Percentiles rank a stretch among this genome's conserved stretches.
phyloP scores from a whole-genome alignment of 2,888 invertebrate genomes.

The Quadriops clusia region DNA sequence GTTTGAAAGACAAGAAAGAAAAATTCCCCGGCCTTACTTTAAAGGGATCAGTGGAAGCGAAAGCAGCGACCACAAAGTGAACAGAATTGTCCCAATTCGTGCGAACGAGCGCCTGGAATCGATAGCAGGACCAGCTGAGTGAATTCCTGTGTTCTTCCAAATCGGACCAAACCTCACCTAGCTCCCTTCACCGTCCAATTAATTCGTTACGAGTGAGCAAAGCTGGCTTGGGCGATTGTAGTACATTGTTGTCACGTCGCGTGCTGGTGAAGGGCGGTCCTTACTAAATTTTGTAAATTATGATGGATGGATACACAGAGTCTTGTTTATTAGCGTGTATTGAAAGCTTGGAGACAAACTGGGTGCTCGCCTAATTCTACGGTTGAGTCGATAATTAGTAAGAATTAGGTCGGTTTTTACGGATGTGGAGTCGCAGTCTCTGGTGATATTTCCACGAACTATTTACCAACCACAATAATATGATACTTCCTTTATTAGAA shows the following conservation, averaged over 20 bases:
- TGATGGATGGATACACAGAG: conserved; percentile 21
- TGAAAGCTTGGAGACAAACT: conserved; percentile 14
- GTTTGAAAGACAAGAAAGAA: too few relatives aligned
- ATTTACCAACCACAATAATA: too few relatives aligned
- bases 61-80: conserved; percentile 24
- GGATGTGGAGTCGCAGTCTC: too few relatives aligned
- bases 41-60: conserved; percentile 22
- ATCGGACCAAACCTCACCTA: conserved; percentile 16
- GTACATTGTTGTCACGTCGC: conserved; percentile 10
- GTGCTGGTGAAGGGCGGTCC: conserved; percentile 7
- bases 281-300: conserved; percentile 20
- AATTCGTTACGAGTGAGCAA: conserved; percentile 4
- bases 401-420: too few relatives aligned
- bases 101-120: conserved; percentile 23
- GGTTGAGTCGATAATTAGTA: too few relatives aligned
- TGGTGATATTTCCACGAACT: too few relatives aligned
- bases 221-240: conserved; percentile 10
- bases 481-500: too few relatives aligned
- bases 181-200: conserved; percentile 7
- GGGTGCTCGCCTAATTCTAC: too few relatives aligned
- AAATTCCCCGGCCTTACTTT: too few relatives aligned
- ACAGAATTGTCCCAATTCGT: conserved; percentile 22
- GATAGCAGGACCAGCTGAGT: conserved; percentile 24
- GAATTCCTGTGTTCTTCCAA: conserved; percentile 24
- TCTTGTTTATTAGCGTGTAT: conserved; percentile 21